These are phyloP conservation scores for Diorhabda sublineata DNA, from an alignment of 1,140 invertebrate genomes.

Conservation along the genomic window DNA sequence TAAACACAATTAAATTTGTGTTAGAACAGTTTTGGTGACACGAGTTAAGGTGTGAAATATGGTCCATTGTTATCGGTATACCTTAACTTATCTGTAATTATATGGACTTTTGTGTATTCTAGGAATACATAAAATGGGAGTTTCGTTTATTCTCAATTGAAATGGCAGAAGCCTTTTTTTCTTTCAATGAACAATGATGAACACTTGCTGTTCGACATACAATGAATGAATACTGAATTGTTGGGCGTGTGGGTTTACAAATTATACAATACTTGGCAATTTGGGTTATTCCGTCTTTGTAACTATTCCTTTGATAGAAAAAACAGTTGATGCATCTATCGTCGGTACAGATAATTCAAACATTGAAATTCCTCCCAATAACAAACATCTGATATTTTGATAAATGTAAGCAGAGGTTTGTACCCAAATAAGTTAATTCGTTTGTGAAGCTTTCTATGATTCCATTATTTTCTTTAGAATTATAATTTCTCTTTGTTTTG, in stretches of 20 bases:
- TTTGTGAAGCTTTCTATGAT: too few relatives aligned
- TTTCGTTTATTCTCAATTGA: constrained; percentile 6
- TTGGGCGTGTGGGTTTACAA: neutral
- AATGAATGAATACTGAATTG: neutral
- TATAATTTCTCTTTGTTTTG: too few relatives aligned
- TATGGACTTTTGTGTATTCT: neutral
- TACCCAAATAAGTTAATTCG: too few relatives aligned
- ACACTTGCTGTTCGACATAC: neutral
- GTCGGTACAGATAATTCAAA: too few relatives aligned
- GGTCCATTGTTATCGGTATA: neutral
- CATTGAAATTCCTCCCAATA: too few relatives aligned
- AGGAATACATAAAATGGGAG: constrained; percentile 7
- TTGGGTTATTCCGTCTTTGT: too few relatives aligned
- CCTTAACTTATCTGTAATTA: constrained; percentile 6
- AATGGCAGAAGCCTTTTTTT: neutral
- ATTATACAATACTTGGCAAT: neutral
- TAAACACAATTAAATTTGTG: constrained; percentile 2
- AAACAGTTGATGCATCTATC: too few relatives aligned
- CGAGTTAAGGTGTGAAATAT: constrained; percentile 10
- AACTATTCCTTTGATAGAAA: too few relatives aligned
- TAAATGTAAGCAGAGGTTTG: too few relatives aligned
- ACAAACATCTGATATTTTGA: too few relatives aligned
- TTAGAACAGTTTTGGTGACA: constrained; percentile 13
- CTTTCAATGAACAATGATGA: neutral
- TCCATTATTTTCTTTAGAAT: too few relatives aligned